Percentiles rank a stretch among this genome's conserved stretches.
phyloP scores from a whole-genome alignment of 2,113 vertebrate genomes.

The Bothrops jararaca region DNA sequence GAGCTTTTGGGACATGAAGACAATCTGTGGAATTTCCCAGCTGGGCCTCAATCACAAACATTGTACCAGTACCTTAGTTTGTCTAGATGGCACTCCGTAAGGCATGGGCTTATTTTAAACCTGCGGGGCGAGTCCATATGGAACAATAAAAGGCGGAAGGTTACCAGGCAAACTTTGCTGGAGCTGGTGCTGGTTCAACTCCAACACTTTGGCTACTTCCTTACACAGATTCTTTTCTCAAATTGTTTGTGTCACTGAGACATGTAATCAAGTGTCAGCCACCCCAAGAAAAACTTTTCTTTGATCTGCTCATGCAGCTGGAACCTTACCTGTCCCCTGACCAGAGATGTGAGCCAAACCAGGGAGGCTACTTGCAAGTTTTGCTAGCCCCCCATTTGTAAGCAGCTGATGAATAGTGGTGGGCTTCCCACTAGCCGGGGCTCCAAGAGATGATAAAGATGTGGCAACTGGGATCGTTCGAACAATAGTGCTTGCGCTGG shows the following conservation, averaged over 20 bases:
- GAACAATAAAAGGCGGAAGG: not conserved
- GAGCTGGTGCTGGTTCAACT: not conserved
- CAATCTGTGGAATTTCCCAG: not conserved
- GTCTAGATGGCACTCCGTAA: not conserved
- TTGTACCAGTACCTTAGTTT: not conserved
- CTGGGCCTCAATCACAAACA: not conserved
- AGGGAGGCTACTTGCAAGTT: constrained; percentile 88
- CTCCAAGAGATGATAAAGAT: constrained; percentile 71
- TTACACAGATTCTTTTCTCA: not conserved
- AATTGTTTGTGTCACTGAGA: not conserved
- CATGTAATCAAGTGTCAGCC: too few species aligned
- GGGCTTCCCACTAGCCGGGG: constrained; percentile 76
- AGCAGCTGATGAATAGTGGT: constrained; percentile 94
- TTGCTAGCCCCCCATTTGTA: constrained; percentile 88
- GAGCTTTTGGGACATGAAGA: not conserved
- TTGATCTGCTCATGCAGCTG: not conserved
- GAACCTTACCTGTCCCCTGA: constrained; percentile 84
- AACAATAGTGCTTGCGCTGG: constrained; percentile 77
- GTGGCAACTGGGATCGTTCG: constrained; percentile 87
- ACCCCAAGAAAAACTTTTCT: not conserved
- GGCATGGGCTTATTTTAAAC: not conserved
- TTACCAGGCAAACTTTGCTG: not conserved
- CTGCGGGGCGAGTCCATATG: not conserved
- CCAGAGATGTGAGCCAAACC: constrained; percentile 91
- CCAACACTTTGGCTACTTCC: not conserved